Conservation (phyloP, 2,888 invertebrate genomes). For the Sphecodes monilicornis region DNA sequence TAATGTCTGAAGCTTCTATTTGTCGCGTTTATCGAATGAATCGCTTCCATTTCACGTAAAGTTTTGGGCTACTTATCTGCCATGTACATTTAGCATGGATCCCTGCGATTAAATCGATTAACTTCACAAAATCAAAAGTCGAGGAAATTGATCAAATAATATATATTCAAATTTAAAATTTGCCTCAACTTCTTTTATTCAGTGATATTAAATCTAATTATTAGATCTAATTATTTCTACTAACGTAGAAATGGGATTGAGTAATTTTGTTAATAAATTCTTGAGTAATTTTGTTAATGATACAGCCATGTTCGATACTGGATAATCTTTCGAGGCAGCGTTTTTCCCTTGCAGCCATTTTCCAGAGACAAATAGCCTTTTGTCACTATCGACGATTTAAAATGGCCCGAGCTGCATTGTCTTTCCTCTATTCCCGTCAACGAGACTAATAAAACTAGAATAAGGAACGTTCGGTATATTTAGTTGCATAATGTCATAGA, state of each 20-base stretch:
- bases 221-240: too few species aligned
- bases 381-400: neutral
- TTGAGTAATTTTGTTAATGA: neutral
- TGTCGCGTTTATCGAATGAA: too few species aligned
- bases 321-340: neutral
- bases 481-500: neutral
- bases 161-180: too few species aligned
- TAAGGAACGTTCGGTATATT: conserved; percentile 4
- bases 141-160: too few species aligned
- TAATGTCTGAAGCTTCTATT: too few species aligned
- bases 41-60: too few species aligned
- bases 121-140: too few species aligned
- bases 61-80: too few species aligned
- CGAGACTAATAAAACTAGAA: neutral
- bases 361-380: neutral
- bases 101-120: too few species aligned
- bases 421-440: neutral
- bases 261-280: neutral
- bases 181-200: too few species aligned
- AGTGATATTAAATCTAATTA: too few species aligned
- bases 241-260: neutral
- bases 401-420: neutral
- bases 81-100: too few species aligned
- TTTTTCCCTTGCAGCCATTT: neutral
- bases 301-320: neutral